phyloP scores from a whole-genome alignment of 2,888 invertebrate genomes.

The Pseudeuparius sepicola region DNA sequence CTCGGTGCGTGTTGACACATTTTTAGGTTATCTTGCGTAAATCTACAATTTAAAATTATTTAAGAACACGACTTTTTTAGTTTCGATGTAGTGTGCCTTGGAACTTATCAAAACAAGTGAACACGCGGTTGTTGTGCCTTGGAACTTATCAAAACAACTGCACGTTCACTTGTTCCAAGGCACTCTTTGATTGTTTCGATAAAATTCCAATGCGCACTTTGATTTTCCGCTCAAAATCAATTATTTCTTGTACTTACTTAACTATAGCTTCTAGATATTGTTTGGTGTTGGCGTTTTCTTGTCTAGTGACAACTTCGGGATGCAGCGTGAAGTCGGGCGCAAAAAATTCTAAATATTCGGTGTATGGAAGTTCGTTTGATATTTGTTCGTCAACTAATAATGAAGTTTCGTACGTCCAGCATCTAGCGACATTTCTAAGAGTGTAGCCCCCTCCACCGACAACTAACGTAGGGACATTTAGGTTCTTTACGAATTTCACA shows the following conservation, averaged over 20 bases:
- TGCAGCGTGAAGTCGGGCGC: constrained; percentile 94
- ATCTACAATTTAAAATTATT: constrained; percentile 42
- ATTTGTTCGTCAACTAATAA: constrained; percentile 86
- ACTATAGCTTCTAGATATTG: constrained; percentile 91
- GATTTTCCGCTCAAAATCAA: too few relatives aligned
- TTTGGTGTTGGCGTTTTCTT: constrained; percentile 90
- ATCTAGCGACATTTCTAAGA: constrained; percentile 90
- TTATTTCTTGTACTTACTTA: constrained; percentile 33
- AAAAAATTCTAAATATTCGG: constrained; percentile 94
- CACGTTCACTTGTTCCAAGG: too few relatives aligned
- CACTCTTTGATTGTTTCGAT: too few relatives aligned
- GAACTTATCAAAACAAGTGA: too few relatives aligned
- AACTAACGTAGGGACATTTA: constrained; percentile 73
- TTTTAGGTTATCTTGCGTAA: constrained; percentile 86
- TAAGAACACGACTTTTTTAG: too few relatives aligned
- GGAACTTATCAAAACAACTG: too few relatives aligned
- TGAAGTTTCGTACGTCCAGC: constrained; percentile 99
- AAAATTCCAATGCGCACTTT: too few relatives aligned
- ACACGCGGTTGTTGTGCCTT: too few relatives aligned
- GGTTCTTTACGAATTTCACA: constrained; percentile 87
- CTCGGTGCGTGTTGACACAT: constrained; percentile 90
- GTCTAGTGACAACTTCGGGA: constrained; percentile 78
- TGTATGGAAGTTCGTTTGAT: constrained; percentile 89
- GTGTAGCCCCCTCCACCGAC: constrained; percentile 75
- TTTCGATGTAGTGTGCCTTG: too few relatives aligned